These are phyloP conservation scores for Tonatia bakeri DNA, from an alignment of 2,113 vertebrate genomes.

Conservation along the genomic window DNA sequence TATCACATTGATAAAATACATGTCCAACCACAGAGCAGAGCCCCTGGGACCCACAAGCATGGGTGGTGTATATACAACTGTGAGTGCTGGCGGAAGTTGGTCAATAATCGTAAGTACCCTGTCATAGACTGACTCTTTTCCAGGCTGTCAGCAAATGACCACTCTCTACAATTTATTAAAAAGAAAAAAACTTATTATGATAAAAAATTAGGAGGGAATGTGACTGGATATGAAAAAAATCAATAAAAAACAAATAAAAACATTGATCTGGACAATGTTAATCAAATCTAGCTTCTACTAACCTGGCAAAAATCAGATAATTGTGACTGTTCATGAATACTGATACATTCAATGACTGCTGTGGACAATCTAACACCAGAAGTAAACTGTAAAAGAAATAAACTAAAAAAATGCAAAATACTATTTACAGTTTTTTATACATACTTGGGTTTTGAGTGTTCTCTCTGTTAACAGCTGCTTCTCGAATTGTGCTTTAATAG, in stretches of 20 bases:
- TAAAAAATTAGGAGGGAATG: neutral
- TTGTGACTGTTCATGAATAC: neutral
- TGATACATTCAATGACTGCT: neutral
- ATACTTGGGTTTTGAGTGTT: constrained; percentile 96
- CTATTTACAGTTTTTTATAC: neutral
- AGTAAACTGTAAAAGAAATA: neutral
- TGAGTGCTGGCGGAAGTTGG: neutral
- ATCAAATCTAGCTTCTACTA: neutral
- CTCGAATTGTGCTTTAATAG: constrained; percentile 91
- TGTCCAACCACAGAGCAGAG: neutral
- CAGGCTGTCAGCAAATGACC: neutral
- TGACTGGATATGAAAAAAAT: constrained; percentile 4
- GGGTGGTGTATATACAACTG: neutral
- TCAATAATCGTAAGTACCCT: neutral
- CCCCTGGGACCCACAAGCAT: neutral
- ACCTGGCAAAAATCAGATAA: neutral
- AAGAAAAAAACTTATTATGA: neutral
- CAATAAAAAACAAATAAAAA: neutral
- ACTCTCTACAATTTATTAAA: neutral
- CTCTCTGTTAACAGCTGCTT: constrained; percentile 94
- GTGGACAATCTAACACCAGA: neutral
- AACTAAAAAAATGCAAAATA: neutral
- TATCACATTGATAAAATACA: neutral
- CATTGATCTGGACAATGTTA: neutral
- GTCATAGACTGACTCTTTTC: neutral